A percentile compares a stretch with the other conserved stretches of the same genome.
phyloP scores from a whole-genome alignment of 1,140 invertebrate genomes.

The Brachystomella parvula region DNA sequence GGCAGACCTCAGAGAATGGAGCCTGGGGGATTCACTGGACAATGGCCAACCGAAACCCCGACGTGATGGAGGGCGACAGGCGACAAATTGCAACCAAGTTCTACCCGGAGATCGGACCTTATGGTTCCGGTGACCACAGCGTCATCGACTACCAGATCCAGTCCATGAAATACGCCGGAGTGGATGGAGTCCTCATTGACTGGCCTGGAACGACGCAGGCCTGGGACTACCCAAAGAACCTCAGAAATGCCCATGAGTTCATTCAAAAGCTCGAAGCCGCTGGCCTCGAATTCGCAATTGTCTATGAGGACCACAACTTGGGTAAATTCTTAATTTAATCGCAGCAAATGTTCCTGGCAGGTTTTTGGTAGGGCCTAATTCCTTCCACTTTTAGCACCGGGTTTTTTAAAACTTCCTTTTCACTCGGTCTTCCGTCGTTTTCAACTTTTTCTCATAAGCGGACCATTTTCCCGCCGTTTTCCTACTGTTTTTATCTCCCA shows the following conservation, averaged over 20 bases:
- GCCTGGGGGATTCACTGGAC: conserved; percentile 26
- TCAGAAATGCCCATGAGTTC: conserved; percentile 11
- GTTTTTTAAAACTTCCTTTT: too few species aligned
- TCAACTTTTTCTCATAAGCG: too few species aligned
- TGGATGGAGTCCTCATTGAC: conserved; percentile 21
- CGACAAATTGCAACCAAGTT: conserved; percentile 26
- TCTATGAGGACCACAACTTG: conserved; percentile 23
- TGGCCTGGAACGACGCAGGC: conserved; percentile 20
- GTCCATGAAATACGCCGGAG: conserved; percentile 19
- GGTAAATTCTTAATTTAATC: too few species aligned
- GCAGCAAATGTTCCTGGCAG: too few species aligned
- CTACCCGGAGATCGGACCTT: conserved; percentile 23
- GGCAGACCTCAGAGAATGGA: not conserved
- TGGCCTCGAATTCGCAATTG: conserved; percentile 18
- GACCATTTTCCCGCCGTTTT: too few species aligned
- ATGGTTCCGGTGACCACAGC: conserved; percentile 20
- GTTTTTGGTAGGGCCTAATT: too few species aligned
- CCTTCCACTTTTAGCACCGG: too few species aligned
- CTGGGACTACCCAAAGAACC: conserved; percentile 21
- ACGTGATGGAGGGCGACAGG: conserved; percentile 14
- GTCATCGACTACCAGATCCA: conserved; percentile 16
- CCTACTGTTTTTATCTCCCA: too few species aligned
- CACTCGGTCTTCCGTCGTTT: too few species aligned
- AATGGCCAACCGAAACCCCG: conserved; percentile 26
- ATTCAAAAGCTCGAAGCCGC: conserved; percentile 5